These are phyloP conservation scores for Caenorhabditis macrosperma DNA, from an alignment of 2,888 invertebrate species.

Conservation along the genomic window DNA sequence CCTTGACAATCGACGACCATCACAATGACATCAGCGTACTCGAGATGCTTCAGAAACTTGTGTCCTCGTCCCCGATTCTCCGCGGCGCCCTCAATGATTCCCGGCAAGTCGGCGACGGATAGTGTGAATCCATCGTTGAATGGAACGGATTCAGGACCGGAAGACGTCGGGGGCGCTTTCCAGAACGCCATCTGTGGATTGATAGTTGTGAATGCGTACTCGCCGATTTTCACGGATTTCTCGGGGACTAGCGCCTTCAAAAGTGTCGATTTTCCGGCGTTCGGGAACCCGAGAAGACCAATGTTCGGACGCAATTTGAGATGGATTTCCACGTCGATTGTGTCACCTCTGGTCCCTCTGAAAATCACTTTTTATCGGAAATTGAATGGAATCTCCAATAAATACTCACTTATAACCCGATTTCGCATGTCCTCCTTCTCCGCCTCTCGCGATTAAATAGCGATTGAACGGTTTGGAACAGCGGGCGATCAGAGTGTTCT, in stretches of 20 bases:
- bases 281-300: slow-evolving; percentile 78
- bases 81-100: slow-evolving; percentile 78
- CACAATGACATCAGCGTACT: slow-evolving; percentile 76
- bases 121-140: slow-evolving; percentile 73
- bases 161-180: slow-evolving; percentile 7
- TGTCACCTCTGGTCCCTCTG: slow-evolving; percentile 69
- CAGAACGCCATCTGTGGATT: slow-evolving; percentile 66
- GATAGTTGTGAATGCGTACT: slow-evolving; percentile 77
- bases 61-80: slow-evolving; percentile 74
- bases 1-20: slow-evolving; percentile 77
- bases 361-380: slow-evolving; percentile 2
- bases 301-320: slow-evolving; percentile 76
- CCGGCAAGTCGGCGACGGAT: slow-evolving; percentile 74
- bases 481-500: slow-evolving; percentile 67
- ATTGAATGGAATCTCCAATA: too few relatives aligned
- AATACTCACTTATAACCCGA: slow-evolving; percentile 69
- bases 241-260: slow-evolving; percentile 75
- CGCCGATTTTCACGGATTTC: slow-evolving; percentile 75
- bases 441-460: slow-evolving; percentile 74
- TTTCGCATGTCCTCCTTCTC: slow-evolving; percentile 68
- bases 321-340: slow-evolving; percentile 68
- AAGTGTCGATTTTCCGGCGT: slow-evolving; percentile 79
- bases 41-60: slow-evolving; percentile 77
- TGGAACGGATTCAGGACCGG: slow-evolving; percentile 1
- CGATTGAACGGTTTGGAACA: slow-evolving; percentile 64